Conservation (phyloP, 2,113 vertebrate species). For the Pterocles gutturalis region DNA sequence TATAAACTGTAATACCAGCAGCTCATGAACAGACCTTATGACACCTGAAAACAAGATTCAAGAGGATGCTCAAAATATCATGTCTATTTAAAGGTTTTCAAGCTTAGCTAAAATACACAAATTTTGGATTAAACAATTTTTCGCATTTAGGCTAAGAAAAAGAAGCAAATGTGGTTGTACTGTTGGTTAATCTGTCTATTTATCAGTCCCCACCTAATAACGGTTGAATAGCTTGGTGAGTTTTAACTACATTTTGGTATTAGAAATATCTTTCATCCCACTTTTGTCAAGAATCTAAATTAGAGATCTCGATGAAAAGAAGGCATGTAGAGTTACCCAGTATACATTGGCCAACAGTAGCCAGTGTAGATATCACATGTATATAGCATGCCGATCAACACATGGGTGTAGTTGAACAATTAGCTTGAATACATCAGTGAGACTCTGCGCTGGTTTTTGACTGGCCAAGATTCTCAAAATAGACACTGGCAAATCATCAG, state of each 20-base stretch:
- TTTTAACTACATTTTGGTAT: neutral
- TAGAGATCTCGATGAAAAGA: neutral
- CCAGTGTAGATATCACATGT: fast-evolving
- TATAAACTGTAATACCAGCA: neutral
- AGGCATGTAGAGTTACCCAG: neutral
- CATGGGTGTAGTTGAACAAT: fast-evolving
- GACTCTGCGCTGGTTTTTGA: neutral
- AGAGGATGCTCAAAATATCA: neutral
- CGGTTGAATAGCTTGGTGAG: neutral
- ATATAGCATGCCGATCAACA: neutral
- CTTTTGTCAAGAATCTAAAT: neutral
- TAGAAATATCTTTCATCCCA: neutral
- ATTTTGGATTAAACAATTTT: neutral
- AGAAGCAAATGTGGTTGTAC: neutral
- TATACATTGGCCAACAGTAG: neutral
- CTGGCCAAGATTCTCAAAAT: neutral
- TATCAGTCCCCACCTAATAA: neutral
- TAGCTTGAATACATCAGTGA: neutral
- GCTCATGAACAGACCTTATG: neutral
- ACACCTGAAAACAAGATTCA: neutral
- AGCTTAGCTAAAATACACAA: neutral
- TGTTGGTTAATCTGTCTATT: neutral
- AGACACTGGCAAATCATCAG: neutral
- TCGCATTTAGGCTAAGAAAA: neutral
- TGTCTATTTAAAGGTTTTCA: neutral